These are phyloP conservation scores for Nebria ingens DNA, from an alignment of 1,140 invertebrate species.

Conservation along the genomic window DNA sequence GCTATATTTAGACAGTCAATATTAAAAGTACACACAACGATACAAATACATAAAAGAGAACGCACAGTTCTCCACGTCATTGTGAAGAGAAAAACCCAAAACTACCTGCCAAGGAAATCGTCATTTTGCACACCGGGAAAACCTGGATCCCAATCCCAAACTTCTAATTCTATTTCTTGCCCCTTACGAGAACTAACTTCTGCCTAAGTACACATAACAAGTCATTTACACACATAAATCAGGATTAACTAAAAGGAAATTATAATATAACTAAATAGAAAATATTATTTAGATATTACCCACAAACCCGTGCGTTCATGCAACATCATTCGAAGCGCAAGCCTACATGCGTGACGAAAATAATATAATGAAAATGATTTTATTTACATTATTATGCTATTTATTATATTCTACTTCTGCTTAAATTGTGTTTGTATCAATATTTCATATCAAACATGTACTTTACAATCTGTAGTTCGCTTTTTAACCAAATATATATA, in stretches of 20 bases:
- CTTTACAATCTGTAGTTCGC: no score
- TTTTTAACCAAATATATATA: no score
- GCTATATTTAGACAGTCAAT: no score
- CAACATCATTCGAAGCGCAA: not conserved
- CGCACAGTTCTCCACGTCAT: not conserved
- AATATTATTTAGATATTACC: constrained; percentile 2
- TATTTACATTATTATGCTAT: no score
- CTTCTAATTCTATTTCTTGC: constrained; percentile 57
- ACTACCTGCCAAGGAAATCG: constrained; percentile 76
- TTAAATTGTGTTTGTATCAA: no score
- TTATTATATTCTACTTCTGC: no score
- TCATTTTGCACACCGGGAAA: constrained; percentile 68
- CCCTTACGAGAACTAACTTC: constrained; percentile 57
- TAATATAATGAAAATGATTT: constrained; percentile 14
- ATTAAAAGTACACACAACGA: no score
- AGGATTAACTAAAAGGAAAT: constrained; percentile 10
- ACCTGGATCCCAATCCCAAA: constrained; percentile 79
- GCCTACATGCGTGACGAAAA: not conserved
- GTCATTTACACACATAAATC: not conserved
- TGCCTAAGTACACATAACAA: constrained; percentile 42
- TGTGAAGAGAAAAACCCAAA: not conserved
- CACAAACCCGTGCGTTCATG: not conserved
- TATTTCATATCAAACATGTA: no score
- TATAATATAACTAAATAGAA: constrained; percentile 6
- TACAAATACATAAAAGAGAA: no score